Evolutionary conservation across 2,113 vertebrate species (phyloP).

Genomic region (Pterophyllum scalare): DNA sequence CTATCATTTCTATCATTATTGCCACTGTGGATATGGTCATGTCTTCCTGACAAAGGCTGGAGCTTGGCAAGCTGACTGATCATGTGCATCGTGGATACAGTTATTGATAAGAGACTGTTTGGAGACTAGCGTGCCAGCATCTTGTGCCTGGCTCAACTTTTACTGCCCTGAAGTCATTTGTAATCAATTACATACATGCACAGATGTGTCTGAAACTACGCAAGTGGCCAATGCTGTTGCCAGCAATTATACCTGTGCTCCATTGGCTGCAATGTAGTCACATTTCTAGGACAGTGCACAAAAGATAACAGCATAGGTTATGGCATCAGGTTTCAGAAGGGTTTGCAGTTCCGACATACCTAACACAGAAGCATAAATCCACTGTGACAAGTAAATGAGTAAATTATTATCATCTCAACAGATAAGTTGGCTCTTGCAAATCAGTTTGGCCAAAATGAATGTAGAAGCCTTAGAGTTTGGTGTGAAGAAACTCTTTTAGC

Average conservation of each 20-base stretch:
- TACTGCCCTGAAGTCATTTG: not conserved
- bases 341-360: not conserved
- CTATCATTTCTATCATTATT: not conserved
- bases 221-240: not conserved
- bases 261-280: too few relatives aligned
- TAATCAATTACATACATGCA: fast-evolving
- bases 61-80: too few relatives aligned
- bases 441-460: too few relatives aligned
- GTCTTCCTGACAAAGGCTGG: not conserved
- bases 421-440: too few relatives aligned
- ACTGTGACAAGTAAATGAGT: not conserved
- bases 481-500: too few relatives aligned
- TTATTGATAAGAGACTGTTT: not conserved
- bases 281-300: not conserved
- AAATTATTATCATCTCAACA: not conserved
- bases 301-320: not conserved
- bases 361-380: not conserved
- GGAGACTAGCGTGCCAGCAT: not conserved
- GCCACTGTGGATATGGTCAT: not conserved
- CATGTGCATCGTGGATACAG: too few relatives aligned
- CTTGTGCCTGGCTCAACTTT: too few relatives aligned
- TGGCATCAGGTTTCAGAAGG: not conserved
- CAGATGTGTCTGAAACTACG: not conserved
- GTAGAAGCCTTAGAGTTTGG: too few relatives aligned
- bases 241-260: not conserved